phyloP scores from a whole-genome alignment of 2,113 vertebrate genomes.

The Myotis yumanensis region DNA sequence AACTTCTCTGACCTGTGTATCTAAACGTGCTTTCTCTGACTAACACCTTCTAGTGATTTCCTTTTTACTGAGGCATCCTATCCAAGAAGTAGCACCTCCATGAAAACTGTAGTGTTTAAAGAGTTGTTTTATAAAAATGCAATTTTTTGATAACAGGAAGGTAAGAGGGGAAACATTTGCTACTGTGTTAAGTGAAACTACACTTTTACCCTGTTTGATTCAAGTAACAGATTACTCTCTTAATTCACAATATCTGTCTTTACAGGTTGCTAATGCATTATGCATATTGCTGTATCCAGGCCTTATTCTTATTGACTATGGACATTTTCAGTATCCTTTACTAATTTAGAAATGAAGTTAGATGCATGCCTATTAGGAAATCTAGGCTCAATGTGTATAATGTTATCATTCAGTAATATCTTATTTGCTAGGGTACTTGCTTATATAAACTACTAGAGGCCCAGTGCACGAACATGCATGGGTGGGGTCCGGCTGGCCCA shows the following conservation, averaged over 20 bases:
- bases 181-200: not conserved
- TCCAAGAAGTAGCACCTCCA: not conserved
- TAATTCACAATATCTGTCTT: conserved; percentile 7
- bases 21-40: conserved; percentile 10
- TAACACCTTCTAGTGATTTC: not conserved
- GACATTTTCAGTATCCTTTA: conserved; percentile 99
- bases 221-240: conserved; percentile 12
- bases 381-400: not conserved
- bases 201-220: not conserved
- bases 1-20: not conserved
- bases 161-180: not conserved
- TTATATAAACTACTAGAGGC: not conserved
- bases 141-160: conserved; percentile 11
- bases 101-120: conserved; percentile 34
- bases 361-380: not conserved
- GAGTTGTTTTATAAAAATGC: conserved; percentile 31
- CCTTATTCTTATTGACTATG: conserved; percentile 95
- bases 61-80: not conserved
- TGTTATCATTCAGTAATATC: not conserved
- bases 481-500: too few relatives aligned
- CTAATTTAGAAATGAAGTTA: conserved; percentile 29
- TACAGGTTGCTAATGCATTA: conserved; percentile 88
- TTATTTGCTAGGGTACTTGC: not conserved
- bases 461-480: too few relatives aligned
- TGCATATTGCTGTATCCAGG: conserved; percentile 96